Base-by-base conservation (phyloP, 2,113 vertebrate genomes). In the Thinocorus orbignyianus region DNA sequence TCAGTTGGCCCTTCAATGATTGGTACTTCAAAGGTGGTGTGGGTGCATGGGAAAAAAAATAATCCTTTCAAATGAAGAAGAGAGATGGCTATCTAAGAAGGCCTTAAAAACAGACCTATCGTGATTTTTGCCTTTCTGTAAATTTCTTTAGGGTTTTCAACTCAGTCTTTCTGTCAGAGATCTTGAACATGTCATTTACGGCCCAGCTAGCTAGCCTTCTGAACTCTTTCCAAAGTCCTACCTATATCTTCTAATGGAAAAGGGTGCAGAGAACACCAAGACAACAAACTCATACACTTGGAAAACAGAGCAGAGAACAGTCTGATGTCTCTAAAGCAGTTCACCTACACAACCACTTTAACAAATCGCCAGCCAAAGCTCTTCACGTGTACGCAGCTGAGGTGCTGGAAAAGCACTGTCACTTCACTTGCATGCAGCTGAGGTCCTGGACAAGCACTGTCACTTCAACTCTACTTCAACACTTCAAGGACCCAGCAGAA, bases 81-180 rank as follows among this genome's bases (percentile, higher is more conserved):
- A 90, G 33, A 84, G 39, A 61, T 10, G 11, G 23, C 19, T 39
- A 69, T 35, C n/a, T 61, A 79, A 65, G 37, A n/a, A 6, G 14
- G 9, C 17, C 51, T 78, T 73, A 19, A 60, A 70, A 81, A 7
- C 10, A 72, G 39, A 30, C 1, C 1, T 37, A 66, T 41, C 6
- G 31, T 19, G 69, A 23, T 39, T 82, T 83, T 85, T 52, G 85
- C 41, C 10, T 28, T 82, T 69, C 20, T 28, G 1, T 16, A 72
- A 18, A 88, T 82, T 60, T 80, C 26, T 61, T 85, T 10, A 17
- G 20, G 9, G 24, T 41, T 93, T 90, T 94, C 39, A 71, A 88
- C 17, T 5, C 41, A 49, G 48, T 51, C 31, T 69, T 69, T 86
- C 54, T 49, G 12, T 48, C 65, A 74, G 51, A 85, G 11, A 72